phyloP scores from a whole-genome alignment of 2,888 invertebrate genomes.

The Lamellibrachia satsuma region DNA sequence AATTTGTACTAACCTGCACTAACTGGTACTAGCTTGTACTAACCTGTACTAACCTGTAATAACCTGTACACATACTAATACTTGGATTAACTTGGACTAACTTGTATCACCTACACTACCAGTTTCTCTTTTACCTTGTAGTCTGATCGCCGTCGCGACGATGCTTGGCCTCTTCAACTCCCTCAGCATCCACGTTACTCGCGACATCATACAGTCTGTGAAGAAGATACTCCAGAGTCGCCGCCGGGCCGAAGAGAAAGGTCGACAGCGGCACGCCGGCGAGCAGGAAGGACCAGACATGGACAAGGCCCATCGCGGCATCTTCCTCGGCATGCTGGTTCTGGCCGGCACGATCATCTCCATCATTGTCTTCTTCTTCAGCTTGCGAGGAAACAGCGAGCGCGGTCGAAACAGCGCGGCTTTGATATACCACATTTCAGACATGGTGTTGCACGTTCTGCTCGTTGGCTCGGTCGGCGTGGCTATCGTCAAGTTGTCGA shows the following conservation, averaged over 20 bases:
- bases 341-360: constrained; percentile 61
- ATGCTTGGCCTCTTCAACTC: constrained; percentile 85
- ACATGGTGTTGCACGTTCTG: constrained; percentile 44
- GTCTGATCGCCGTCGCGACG: constrained; percentile 92
- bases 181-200: constrained; percentile 24
- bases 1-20: no score
- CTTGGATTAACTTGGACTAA: no score
- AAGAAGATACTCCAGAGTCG: constrained; percentile 33
- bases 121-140: constrained; percentile 56
- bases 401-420: constrained; percentile 24
- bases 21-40: no score
- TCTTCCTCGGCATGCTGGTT: constrained; percentile 65
- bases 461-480: constrained; percentile 53
- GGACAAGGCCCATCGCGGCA: constrained; percentile 65
- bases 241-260: constrained; percentile 38
- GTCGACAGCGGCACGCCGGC: constrained; percentile 21
- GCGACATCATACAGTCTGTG: constrained; percentile 1
- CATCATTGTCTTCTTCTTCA: constrained; percentile 61
- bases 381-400: constrained; percentile 42
- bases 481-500: constrained; percentile 40
- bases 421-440: constrained; percentile 53
- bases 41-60: no score
- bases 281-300: constrained; percentile 17
- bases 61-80: no score
- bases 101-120: no score